Conservation (phyloP, 2,888 invertebrate species). For the Acheta domesticus region DNA sequence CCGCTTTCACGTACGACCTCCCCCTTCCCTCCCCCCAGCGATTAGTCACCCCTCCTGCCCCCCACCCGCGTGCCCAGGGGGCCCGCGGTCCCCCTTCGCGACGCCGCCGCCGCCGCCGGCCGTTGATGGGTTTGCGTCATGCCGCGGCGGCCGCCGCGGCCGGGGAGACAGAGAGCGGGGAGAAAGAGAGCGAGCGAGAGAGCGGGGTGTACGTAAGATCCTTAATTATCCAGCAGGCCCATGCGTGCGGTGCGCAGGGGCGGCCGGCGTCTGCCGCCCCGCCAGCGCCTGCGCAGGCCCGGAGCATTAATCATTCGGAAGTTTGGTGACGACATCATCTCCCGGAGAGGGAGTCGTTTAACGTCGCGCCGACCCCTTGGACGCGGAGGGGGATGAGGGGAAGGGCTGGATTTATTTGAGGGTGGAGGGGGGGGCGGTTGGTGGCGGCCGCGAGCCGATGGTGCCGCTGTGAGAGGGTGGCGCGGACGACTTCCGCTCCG, state of each 20-base stretch:
- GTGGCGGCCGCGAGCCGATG: conserved; percentile 21
- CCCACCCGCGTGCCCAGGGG: not conserved
- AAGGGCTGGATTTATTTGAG: conserved; percentile 18
- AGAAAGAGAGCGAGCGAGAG: not conserved
- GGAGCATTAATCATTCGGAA: not conserved
- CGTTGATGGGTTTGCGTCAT: conserved; percentile 10
- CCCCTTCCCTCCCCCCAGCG: not conserved
- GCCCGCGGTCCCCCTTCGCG: not conserved
- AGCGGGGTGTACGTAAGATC: not conserved
- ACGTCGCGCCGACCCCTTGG: not conserved
- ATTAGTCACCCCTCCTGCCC: not conserved
- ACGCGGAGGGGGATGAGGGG: not conserved
- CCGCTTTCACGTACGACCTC: not conserved
- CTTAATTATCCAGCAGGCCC: conserved; percentile 9
- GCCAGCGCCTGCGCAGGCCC: not conserved
- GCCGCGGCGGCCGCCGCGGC: not conserved
- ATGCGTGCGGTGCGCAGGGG: not conserved
- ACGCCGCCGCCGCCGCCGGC: too few species aligned
- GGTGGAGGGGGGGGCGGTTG: not conserved
- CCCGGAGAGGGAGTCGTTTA: conserved; percentile 4
- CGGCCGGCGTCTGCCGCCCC: not conserved
- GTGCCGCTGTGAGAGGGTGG: not conserved
- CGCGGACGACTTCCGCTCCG: not conserved
- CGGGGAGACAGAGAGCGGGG: not conserved
- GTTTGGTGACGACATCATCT: conserved; percentile 12